Percentiles rank a stretch among this genome's conserved stretches.
These are phyloP conservation scores for Patella caerulea DNA, from an alignment of 2,888 invertebrate species.

Conservation along the genomic window DNA sequence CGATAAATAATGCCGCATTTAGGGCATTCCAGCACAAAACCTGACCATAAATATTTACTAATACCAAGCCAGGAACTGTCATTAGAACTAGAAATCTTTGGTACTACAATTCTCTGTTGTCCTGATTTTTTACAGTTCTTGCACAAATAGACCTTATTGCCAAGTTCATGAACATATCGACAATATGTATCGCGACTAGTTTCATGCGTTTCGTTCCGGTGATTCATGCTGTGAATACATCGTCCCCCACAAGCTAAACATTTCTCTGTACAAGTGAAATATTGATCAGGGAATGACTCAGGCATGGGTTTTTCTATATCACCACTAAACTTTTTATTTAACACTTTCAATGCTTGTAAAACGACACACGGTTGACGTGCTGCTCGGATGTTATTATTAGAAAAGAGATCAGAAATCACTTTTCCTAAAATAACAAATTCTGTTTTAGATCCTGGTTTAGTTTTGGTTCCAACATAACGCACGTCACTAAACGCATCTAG, in stretches of 20 bases:
- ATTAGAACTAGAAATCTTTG: conserved; percentile 73
- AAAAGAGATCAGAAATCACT: conserved; percentile 78
- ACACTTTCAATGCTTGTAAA: conserved; percentile 79
- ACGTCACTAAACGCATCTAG: conserved; percentile 83
- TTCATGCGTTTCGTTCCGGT: conserved; percentile 66
- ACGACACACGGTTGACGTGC: conserved; percentile 80
- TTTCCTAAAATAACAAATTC: conserved; percentile 77
- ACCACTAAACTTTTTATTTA: conserved; percentile 84
- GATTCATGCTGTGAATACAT: conserved; percentile 71
- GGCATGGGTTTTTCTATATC: conserved; percentile 77
- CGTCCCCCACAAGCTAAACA: conserved; percentile 80
- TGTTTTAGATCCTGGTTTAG: conserved; percentile 71
- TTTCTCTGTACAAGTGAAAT: conserved; percentile 82
- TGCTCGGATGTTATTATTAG: conserved; percentile 81
- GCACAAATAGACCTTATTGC: conserved; percentile 74
- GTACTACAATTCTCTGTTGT: conserved; percentile 76
- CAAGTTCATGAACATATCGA: conserved; percentile 83
- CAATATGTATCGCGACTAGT: conserved; percentile 58
- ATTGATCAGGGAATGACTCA: conserved; percentile 83
- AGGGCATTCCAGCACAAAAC: conserved; percentile 83
- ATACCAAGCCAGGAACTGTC: conserved; percentile 79
- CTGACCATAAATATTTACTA: conserved; percentile 84
- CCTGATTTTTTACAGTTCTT: conserved; percentile 76
- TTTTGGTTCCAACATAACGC: conserved; percentile 71
- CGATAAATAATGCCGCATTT: conserved; percentile 82